phyloP scores from a whole-genome alignment of 2,888 invertebrate genomes.

The Galerucella calmariensis region DNA sequence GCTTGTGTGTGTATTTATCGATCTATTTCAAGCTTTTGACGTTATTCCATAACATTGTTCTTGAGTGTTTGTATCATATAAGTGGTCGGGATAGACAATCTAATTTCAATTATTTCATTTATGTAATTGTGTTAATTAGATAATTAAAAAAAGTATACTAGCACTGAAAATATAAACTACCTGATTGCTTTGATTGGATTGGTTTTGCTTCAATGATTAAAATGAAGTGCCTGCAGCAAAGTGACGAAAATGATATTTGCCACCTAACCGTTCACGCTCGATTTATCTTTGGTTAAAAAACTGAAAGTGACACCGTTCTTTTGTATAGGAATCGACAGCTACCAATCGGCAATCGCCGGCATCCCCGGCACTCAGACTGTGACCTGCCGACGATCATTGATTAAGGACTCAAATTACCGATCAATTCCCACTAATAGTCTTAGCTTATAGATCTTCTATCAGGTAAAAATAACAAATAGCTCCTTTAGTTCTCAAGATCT shows the following conservation, averaged over 20 bases:
- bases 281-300: conserved; percentile 30
- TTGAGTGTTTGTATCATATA: no score
- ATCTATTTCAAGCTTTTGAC: no score
- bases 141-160: neutral
- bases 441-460: conserved; percentile 61
- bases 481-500: conserved; percentile 55
- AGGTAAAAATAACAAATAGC: conserved; percentile 64
- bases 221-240: neutral
- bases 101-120: neutral
- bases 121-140: neutral
- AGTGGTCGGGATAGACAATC: no score
- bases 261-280: conserved; percentile 18
- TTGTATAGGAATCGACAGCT: conserved; percentile 40
- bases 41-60: no score
- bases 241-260: conserved; percentile 13
- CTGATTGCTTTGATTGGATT: neutral
- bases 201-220: neutral
- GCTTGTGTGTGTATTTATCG: no score
- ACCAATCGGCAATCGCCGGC: conserved; percentile 40
- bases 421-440: conserved; percentile 63
- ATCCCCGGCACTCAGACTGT: conserved; percentile 40
- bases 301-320: conserved; percentile 40
- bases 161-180: neutral
- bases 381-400: conserved; percentile 48
- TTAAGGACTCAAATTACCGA: conserved; percentile 62